phyloP scores from a whole-genome alignment of 2,113 vertebrate genomes.

The Neolamprologus falcicula region DNA sequence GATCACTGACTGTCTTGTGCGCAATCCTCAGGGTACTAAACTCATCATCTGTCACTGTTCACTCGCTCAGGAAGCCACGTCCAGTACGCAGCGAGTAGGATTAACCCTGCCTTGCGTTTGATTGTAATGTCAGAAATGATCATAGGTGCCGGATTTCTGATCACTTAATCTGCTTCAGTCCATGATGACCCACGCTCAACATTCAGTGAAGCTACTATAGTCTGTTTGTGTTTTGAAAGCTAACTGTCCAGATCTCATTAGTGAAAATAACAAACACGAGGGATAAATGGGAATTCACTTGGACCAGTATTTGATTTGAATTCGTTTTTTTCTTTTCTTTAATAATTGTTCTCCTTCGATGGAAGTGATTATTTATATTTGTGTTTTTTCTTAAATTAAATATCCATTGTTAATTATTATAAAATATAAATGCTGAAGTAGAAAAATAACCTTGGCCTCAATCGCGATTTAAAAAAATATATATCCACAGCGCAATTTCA shows the following conservation, averaged over 20 bases:
- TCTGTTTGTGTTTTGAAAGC: background rate
- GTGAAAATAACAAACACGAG: background rate
- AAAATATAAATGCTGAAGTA: background rate
- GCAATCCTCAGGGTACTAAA: conserved; percentile 56
- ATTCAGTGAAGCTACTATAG: too few relatives aligned
- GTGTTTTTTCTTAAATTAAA: background rate
- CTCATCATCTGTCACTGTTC: conserved; percentile 60
- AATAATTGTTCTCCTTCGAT: background rate
- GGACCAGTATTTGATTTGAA: background rate
- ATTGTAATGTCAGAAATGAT: conserved; percentile 1
- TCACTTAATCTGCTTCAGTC: background rate
- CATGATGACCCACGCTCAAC: background rate
- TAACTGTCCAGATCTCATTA: background rate
- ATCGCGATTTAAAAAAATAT: fast-evolving
- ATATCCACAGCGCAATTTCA: background rate
- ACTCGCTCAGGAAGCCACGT: conserved; percentile 50
- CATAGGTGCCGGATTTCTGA: background rate
- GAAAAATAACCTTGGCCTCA: background rate
- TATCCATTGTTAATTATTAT: background rate
- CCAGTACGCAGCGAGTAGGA: conserved; percentile 35
- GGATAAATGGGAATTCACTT: background rate
- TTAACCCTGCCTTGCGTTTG: conserved; percentile 43
- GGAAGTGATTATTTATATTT: background rate
- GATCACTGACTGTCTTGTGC: conserved; percentile 55
- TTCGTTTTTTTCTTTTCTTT: background rate